A percentile compares a stretch with the other conserved stretches of the same genome.
Conservation (phyloP, 2,888 invertebrate genomes). For the Nephrotoma guestfalica region DNA sequence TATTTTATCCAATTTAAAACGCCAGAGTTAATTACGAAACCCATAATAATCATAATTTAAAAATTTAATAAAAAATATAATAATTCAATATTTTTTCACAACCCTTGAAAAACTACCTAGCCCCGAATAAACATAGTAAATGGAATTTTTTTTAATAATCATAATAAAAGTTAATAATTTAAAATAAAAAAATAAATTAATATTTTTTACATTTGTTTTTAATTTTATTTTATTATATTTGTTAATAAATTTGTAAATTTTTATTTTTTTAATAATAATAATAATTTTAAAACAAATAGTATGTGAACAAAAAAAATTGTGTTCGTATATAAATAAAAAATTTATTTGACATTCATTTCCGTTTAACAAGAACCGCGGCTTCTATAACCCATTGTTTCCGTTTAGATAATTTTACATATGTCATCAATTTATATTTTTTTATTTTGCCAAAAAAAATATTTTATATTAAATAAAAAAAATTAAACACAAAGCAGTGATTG, state of each 20-base stretch:
- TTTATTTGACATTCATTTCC: constrained; percentile 3
- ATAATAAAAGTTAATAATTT: neutral
- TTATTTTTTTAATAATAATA: neutral
- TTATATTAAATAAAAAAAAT: neutral
- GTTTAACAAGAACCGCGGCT: constrained; percentile 2
- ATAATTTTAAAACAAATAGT: neutral
- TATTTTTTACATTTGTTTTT: neutral
- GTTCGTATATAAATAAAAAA: neutral
- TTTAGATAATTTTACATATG: constrained; percentile 1
- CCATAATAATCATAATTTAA: neutral
- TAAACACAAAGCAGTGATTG: neutral
- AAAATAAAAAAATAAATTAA: neutral
- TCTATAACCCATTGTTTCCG: neutral
- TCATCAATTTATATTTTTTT: neutral
- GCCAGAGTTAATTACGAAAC: neutral
- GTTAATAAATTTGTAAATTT: neutral
- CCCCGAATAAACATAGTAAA: neutral
- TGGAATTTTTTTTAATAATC: neutral
- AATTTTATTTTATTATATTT: neutral
- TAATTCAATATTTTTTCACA: neutral
- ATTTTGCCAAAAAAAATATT: neutral
- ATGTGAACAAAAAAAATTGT: neutral
- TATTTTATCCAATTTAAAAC: neutral
- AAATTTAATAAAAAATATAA: neutral
- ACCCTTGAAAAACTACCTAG: neutral